Percentiles rank a stretch among this genome's conserved stretches.
Conservation (phyloP, 2,797 vertebrate genomes). For the Scolopax bukidnonensis region DNA sequence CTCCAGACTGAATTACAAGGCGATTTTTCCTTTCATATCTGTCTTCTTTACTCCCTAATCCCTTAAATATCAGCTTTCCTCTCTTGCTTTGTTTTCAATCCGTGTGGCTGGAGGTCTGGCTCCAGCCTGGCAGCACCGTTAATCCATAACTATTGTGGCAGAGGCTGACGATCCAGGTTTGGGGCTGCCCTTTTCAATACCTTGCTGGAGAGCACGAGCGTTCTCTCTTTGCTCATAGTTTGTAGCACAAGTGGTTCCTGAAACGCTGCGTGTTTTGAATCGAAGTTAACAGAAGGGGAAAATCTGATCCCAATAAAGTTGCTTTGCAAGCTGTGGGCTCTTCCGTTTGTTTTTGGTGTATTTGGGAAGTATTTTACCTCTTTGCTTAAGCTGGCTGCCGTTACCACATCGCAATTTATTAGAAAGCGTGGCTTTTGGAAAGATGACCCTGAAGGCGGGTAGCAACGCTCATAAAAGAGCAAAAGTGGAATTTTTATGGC, state of each 20-base stretch:
- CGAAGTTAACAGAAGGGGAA: neutral
- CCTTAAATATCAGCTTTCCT: neutral
- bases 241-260: neutral
- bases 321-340: neutral
- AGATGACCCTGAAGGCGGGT: neutral
- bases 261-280: neutral
- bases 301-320: neutral
- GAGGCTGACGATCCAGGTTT: neutral
- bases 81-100: neutral
- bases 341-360: fast-evolving
- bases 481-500: neutral
- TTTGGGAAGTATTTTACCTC: neutral
- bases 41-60: neutral
- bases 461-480: neutral
- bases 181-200: neutral
- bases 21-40: neutral
- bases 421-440: neutral
- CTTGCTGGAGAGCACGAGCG: neutral
- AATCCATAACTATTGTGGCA: fast-evolving
- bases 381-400: neutral
- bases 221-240: neutral
- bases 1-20: neutral
- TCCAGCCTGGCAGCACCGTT: neutral
- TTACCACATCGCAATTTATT: neutral
- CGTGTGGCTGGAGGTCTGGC: neutral